phyloP scores from a whole-genome alignment of 2,113 vertebrate genomes.

The Verasper variegatus region DNA sequence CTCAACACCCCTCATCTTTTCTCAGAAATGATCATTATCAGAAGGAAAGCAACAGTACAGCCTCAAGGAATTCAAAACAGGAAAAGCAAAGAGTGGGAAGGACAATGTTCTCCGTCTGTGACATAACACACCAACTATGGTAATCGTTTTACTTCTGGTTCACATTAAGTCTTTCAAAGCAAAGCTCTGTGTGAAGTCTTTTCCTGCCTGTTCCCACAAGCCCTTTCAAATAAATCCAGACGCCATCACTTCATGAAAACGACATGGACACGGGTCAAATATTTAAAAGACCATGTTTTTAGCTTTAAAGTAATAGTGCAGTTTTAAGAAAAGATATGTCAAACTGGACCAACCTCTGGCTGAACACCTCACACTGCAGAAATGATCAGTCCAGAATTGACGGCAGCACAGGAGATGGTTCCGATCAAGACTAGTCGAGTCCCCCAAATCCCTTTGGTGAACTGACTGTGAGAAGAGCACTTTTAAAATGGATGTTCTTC shows the following conservation, averaged over 20 bases:
- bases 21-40: slow-evolving; percentile 50
- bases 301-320: no score
- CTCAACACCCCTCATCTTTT: neutral
- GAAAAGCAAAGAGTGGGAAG: slow-evolving; percentile 59
- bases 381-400: no score
- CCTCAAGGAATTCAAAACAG: slow-evolving; percentile 73
- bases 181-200: slow-evolving; percentile 7
- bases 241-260: slow-evolving; percentile 7
- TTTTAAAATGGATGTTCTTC: no score
- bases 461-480: no score
- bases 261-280: neutral
- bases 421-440: no score
- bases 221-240: slow-evolving; percentile 4
- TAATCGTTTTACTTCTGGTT: slow-evolving; percentile 66
- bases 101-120: slow-evolving; percentile 18
- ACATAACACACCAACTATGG: slow-evolving; percentile 45
- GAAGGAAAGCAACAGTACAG: slow-evolving; percentile 17
- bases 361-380: no score
- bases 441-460: no score
- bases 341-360: no score
- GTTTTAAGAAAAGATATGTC: no score
- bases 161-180: slow-evolving; percentile 47
- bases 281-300: no score
- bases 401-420: no score
- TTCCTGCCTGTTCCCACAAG: slow-evolving; percentile 43